phyloP scores from a whole-genome alignment of 1,140 invertebrate species.

The Eupeodes corollae region DNA sequence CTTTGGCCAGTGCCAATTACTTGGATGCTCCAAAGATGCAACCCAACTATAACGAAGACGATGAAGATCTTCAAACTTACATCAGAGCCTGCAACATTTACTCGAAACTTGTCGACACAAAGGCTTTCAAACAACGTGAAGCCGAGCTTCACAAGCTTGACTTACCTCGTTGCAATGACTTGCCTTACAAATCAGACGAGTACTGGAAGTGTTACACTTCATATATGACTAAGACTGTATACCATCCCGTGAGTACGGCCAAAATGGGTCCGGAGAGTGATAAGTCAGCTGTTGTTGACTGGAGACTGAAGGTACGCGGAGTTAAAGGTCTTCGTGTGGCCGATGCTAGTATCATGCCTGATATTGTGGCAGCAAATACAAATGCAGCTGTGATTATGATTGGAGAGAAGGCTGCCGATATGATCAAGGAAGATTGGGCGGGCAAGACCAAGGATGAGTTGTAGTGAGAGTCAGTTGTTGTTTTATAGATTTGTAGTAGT shows the following conservation, averaged over 20 bases:
- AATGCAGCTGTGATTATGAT: conserved; percentile 70
- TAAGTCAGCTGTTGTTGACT: conserved; percentile 51
- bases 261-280: conserved; percentile 63
- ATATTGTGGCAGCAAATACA: conserved; percentile 58
- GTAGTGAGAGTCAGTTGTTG: neutral
- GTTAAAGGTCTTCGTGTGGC: conserved; percentile 58
- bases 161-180: conserved; percentile 35
- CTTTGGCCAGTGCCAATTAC: conserved; percentile 30
- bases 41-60: conserved; percentile 67
- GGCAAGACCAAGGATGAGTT: neutral
- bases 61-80: conserved; percentile 57
- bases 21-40: conserved; percentile 57
- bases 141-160: conserved; percentile 36
- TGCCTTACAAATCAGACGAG: conserved; percentile 40
- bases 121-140: conserved; percentile 40
- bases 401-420: conserved; percentile 62
- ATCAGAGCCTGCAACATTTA: conserved; percentile 53
- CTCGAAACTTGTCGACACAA: conserved; percentile 41
- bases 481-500: neutral
- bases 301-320: conserved; percentile 53
- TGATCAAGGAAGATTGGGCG: conserved; percentile 51
- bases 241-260: conserved; percentile 60
- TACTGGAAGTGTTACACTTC: conserved; percentile 55
- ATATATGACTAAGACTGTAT: conserved; percentile 50
- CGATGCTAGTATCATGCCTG: conserved; percentile 72